Percentiles rank a stretch among this genome's conserved stretches.
Evolutionary conservation across 2,113 vertebrate genomes (phyloP).

Genomic region (Oryctolagus cuniculus): mOryCun1.1 NC_091438.1:157414501-157415000

Average conservation of each 20-base stretch:
- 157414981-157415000: neutral
- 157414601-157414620: neutral
- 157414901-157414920: rapidly evolving
- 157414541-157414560: neutral
- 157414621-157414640: conserved; percentile 28
- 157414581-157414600: neutral
- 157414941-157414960: conserved; percentile 21
- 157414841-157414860: too few relatives aligned
- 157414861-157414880: rapidly evolving
- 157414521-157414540: too few relatives aligned
- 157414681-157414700: neutral
- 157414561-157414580: rapidly evolving
- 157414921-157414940: neutral
- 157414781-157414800: neutral
- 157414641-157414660: neutral
- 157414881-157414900: neutral
- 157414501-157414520: too few relatives aligned
- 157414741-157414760: neutral
- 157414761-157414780: neutral
- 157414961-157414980: neutral
- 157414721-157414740: rapidly evolving
- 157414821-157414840: too few relatives aligned
- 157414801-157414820: neutral
- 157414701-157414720: neutral
- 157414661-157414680: neutral